Evolutionary conservation across 2,797 vertebrate species (phyloP).

Genomic region (Liparis tanakae): DNA sequence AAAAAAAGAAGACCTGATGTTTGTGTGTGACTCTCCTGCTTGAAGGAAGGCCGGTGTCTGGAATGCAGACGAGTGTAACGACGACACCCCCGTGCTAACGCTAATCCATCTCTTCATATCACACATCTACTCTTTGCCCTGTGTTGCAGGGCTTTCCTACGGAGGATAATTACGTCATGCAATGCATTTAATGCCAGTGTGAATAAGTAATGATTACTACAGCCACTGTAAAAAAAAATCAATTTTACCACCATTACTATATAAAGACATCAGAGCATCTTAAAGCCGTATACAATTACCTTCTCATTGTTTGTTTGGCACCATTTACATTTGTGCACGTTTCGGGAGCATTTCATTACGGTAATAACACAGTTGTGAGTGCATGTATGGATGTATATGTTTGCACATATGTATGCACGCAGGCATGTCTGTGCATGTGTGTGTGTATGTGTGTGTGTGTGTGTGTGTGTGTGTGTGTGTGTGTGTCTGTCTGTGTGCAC

Average conservation of each 20-base stretch:
- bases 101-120: slow-evolving; percentile 44
- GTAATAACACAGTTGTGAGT: slow-evolving; percentile 53
- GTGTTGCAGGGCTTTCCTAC: slow-evolving; percentile 22
- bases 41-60: slow-evolving; percentile 33
- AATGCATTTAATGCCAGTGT: slow-evolving; percentile 28
- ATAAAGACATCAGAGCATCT: slow-evolving; percentile 36
- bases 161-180: slow-evolving; percentile 38
- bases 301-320: slow-evolving; percentile 38
- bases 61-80: slow-evolving; percentile 48
- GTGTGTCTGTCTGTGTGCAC: slow-evolving; percentile 55
- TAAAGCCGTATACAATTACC: slow-evolving; percentile 31
- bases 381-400: slow-evolving; percentile 24
- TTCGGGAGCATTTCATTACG: slow-evolving; percentile 65
- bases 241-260: slow-evolving; percentile 1
- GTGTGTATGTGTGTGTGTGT: slow-evolving; percentile 11
- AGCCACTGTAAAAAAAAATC: neutral
- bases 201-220: slow-evolving; percentile 11
- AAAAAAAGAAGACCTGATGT: slow-evolving; percentile 23
- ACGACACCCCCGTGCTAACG: slow-evolving; percentile 44
- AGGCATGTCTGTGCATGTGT: slow-evolving; percentile 29
- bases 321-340: slow-evolving; percentile 46
- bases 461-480: slow-evolving; percentile 37
- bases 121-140: slow-evolving; percentile 39
- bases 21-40: slow-evolving; percentile 23
- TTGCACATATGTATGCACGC: slow-evolving; percentile 39